Evolutionary conservation across 2,888 invertebrate genomes (phyloP).

Genomic region (Phorcus lineatus): DNA sequence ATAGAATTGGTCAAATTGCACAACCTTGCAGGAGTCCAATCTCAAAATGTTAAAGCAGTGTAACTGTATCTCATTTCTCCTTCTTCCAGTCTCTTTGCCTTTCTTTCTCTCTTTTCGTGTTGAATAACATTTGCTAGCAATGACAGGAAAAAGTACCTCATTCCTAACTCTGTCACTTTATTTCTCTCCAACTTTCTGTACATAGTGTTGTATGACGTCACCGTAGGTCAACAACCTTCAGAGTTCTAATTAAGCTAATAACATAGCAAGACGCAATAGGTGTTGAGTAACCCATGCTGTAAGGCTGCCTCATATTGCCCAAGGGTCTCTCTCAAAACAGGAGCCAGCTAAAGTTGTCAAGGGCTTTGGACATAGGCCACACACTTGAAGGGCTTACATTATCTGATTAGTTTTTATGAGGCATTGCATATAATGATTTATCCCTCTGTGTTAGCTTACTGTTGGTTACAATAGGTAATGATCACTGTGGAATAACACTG

Average conservation of each 20-base stretch:
- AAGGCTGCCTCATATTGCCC: background rate
- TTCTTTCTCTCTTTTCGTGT: background rate
- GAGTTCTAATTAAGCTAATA: constrained; percentile 17
- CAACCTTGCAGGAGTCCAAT: background rate
- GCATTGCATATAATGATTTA: constrained; percentile 11
- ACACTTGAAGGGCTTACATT: background rate
- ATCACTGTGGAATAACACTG: background rate
- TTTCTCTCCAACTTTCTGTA: background rate
- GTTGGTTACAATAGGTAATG: background rate
- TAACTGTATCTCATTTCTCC: background rate
- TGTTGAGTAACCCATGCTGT: background rate
- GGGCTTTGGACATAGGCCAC: constrained; percentile 11
- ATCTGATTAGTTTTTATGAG: constrained; percentile 16
- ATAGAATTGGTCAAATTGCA: background rate
- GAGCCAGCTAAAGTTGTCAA: background rate
- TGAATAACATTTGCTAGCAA: too few species aligned
- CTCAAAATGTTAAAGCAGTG: background rate
- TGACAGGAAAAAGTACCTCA: too few species aligned
- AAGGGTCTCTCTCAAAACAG: background rate
- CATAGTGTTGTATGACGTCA: constrained; percentile 3
- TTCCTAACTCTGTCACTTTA: too few species aligned
- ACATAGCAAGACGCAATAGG: background rate
- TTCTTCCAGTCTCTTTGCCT: background rate
- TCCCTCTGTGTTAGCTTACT: background rate
- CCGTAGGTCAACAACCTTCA: constrained; percentile 8